These are phyloP conservation scores for Pipa parva DNA, from an alignment of 2,113 vertebrate genomes.

Conservation along the genomic window DNA sequence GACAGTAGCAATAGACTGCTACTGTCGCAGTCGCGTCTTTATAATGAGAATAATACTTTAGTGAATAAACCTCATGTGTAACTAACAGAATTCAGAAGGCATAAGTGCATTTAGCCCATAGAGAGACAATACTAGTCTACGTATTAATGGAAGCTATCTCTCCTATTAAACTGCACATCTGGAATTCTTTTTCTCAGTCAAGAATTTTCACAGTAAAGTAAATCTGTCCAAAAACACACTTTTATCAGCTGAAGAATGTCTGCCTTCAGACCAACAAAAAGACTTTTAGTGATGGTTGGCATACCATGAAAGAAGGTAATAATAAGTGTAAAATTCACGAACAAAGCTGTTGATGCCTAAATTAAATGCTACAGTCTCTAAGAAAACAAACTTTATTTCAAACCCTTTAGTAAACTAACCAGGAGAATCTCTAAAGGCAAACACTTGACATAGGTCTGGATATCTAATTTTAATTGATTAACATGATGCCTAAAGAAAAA, in stretches of 20 bases:
- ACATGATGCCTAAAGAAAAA: constrained; percentile 5
- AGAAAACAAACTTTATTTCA: constrained; percentile 5
- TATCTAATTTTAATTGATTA: constrained; percentile 34
- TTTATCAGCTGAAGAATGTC: constrained; percentile 2
- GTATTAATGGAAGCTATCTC: too few species aligned
- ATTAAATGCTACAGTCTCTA: background rate
- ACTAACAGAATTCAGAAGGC: too few species aligned
- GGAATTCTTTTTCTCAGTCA: background rate
- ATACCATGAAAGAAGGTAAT: constrained; percentile 10
- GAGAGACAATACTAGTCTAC: too few species aligned
- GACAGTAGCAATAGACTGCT: too few species aligned
- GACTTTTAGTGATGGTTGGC: constrained; percentile 9
- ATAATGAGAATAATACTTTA: too few species aligned
- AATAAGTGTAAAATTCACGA: constrained; percentile 20
- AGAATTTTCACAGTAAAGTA: background rate
- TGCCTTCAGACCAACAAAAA: background rate
- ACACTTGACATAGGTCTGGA: constrained; percentile 32
- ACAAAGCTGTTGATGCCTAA: background rate
- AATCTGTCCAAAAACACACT: background rate
- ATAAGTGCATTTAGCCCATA: too few species aligned
- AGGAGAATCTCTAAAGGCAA: constrained; percentile 17
- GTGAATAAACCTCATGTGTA: too few species aligned
- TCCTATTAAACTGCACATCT: background rate
- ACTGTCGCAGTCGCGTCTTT: too few species aligned
- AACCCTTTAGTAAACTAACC: constrained; percentile 21